phyloP scores from a whole-genome alignment of 2,888 invertebrate species.

The Ceratothoa steindachneri region DNA sequence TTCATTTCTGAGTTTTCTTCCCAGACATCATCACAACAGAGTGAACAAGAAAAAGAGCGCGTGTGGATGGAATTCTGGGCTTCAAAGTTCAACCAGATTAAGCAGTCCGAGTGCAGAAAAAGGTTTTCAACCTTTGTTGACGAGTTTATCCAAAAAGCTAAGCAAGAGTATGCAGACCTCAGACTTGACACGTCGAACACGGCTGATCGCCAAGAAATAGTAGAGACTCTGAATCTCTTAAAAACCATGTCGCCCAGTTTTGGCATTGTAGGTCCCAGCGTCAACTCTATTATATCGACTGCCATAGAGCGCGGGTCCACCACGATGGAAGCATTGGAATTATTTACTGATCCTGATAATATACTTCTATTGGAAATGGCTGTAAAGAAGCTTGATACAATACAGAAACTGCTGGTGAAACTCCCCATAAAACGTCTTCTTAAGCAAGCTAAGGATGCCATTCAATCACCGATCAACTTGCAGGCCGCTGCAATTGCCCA shows the following conservation, averaged over 20 bases:
- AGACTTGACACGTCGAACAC: background rate
- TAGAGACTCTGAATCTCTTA: background rate
- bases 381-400: background rate
- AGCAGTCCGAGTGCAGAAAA: background rate
- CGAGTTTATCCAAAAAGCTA: background rate
- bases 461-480: background rate
- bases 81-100: background rate
- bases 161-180: background rate
- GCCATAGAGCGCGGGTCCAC: background rate
- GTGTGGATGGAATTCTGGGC: background rate
- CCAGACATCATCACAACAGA: background rate
- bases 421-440: background rate
- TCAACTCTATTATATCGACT: background rate
- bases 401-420: background rate
- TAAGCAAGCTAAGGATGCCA: background rate
- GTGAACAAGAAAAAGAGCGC: background rate
- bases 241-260: background rate
- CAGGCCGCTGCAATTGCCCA: background rate
- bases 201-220: background rate
- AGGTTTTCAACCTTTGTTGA: background rate
- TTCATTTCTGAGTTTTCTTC: background rate
- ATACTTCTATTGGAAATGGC: background rate
- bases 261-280: background rate
- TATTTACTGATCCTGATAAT: background rate
- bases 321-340: background rate